phyloP scores from a whole-genome alignment of 2,888 invertebrate species.

The Nezara viridula region DNA sequence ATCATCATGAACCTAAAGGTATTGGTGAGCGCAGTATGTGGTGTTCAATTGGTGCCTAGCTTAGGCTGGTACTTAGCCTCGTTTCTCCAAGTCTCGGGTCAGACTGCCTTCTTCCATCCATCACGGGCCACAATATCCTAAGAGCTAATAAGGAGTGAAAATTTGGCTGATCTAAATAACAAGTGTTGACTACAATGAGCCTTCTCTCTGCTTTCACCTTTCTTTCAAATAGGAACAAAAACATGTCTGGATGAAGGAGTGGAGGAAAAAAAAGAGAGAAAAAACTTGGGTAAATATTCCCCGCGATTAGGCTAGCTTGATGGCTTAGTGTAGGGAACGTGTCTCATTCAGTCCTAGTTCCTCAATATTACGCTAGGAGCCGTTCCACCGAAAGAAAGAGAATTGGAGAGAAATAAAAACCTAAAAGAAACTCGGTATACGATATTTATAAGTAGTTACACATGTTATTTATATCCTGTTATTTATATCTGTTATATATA shows the following conservation, averaged over 20 bases:
- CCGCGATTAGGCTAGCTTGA: not conserved
- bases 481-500: too few relatives aligned
- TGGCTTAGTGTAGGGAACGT: not conserved
- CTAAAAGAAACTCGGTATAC: not conserved
- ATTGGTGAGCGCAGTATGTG: not conserved
- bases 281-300: not conserved
- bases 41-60: not conserved
- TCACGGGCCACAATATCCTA: not conserved
- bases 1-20: not conserved
- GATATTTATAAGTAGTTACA: not conserved
- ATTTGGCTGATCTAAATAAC: conserved; percentile 44
- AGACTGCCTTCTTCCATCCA: not conserved
- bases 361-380: not conserved
- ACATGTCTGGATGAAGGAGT: not conserved
- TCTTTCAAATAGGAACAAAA: conserved; percentile 5
- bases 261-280: not conserved
- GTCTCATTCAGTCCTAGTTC: not conserved
- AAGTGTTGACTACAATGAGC: not conserved
- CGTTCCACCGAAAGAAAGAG: not conserved
- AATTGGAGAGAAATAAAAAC: not conserved
- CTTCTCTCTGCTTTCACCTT: not conserved
- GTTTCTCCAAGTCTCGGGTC: not conserved
- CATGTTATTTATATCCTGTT: too few relatives aligned
- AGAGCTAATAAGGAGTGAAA: not conserved
- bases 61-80: not conserved